Percentiles rank a stretch among this genome's conserved stretches.
phyloP scores from a whole-genome alignment of 2,113 vertebrate genomes.

The Rhinoderma darwinii region DNA sequence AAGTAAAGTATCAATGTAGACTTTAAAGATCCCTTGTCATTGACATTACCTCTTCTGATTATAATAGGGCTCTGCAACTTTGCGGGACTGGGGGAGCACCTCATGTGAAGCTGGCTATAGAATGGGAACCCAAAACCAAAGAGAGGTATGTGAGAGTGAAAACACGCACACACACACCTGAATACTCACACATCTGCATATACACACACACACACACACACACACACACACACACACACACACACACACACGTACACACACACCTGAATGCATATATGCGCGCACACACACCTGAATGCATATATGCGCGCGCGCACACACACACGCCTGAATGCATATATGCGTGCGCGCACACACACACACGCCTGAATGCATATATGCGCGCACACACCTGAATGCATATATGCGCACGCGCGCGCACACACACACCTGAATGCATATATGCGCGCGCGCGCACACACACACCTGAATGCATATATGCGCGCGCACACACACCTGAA shows the following conservation, averaged over 20 bases:
- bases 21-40: too few species aligned
- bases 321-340: too few species aligned
- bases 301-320: background rate
- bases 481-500: background rate
- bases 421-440: too few species aligned
- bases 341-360: background rate
- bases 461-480: too few species aligned
- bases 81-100: constrained; percentile 83
- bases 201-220: too few species aligned
- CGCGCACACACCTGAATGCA: too few species aligned
- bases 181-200: too few species aligned
- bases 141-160: constrained; percentile 75
- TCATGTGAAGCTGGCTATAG: constrained; percentile 86
- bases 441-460: background rate
- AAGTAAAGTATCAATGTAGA: too few species aligned
- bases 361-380: too few species aligned
- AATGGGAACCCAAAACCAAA: constrained; percentile 87
- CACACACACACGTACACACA: background rate
- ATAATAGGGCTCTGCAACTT: constrained; percentile 81
- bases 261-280: background rate
- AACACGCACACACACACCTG: too few species aligned
- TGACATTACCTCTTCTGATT: background rate
- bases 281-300: too few species aligned
- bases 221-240: too few species aligned
- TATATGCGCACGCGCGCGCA: background rate